A percentile compares a stretch with the other conserved stretches of the same genome.
These are phyloP conservation scores for Heliconius sara DNA, from an alignment of 2,888 invertebrate species.

Conservation along the genomic window DNA sequence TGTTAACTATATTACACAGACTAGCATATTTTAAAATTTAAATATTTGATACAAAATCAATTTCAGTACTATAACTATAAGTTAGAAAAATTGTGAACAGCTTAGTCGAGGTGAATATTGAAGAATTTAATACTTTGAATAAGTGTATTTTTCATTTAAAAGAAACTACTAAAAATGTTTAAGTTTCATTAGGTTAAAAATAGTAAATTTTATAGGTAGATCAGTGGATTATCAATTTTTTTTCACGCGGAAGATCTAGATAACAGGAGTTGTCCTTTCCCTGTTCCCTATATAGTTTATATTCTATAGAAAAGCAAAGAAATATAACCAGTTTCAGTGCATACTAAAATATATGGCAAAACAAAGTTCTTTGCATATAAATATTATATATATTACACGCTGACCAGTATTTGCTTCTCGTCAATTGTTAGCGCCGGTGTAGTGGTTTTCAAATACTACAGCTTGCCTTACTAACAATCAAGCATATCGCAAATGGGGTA, in stretches of 20 bases:
- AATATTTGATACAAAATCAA: background rate
- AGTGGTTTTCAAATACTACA: conserved; percentile 69
- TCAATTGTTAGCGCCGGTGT: conserved; percentile 68
- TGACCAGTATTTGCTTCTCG: conserved; percentile 75
- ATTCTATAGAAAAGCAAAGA: background rate
- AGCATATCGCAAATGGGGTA: background rate
- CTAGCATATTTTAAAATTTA: conserved; percentile 18
- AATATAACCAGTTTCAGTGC: background rate
- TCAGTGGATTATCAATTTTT: background rate
- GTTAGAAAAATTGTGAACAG: background rate
- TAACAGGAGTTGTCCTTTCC: background rate
- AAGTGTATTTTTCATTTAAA: too few relatives aligned
- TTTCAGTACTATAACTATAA: background rate
- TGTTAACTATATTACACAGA: conserved; percentile 30
- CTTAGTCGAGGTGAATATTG: too few relatives aligned
- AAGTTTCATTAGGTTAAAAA: background rate
- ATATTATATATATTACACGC: background rate
- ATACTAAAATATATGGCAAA: background rate
- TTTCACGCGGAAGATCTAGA: background rate
- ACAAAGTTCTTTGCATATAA: background rate
- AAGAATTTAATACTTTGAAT: too few relatives aligned
- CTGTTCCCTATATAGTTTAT: too few relatives aligned
- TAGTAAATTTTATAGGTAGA: background rate
- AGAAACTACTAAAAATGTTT: too few relatives aligned
- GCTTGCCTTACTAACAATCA: background rate